A percentile compares a stretch with the other conserved stretches of the same genome.
Conservation (phyloP, 2,888 invertebrate species). For the Reticulitermes lucifugus region DNA sequence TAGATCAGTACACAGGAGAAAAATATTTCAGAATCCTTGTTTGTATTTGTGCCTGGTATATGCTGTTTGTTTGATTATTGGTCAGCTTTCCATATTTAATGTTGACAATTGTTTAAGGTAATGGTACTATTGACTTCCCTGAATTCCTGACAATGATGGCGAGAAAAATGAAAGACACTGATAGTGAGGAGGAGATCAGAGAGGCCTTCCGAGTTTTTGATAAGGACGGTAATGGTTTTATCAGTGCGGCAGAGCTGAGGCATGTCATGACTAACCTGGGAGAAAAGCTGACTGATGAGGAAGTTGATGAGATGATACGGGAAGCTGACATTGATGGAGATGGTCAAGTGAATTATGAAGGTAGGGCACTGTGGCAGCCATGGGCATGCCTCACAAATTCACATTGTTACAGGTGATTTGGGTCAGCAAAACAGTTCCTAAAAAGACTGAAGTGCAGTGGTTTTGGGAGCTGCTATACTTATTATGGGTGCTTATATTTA, state of each 20-base stretch:
- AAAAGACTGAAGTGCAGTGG: conserved; percentile 23
- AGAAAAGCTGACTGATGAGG: conserved; percentile 98
- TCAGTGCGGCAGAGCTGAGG: conserved; percentile 97
- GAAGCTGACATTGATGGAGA: conserved; percentile 99
- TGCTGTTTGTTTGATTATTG: neutral
- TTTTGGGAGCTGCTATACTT: conserved; percentile 30
- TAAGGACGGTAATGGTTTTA: conserved; percentile 99
- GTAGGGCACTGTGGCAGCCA: conserved; percentile 64
- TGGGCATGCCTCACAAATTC: conserved; percentile 32
- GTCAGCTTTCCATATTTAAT: conserved; percentile 22
- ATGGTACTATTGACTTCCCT: conserved; percentile 99
- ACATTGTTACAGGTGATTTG: neutral
- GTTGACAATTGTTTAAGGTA: conserved; percentile 72
- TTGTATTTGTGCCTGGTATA: neutral
- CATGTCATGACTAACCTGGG: conserved; percentile 99
- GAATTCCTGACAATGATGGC: conserved; percentile 99
- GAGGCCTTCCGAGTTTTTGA: conserved; percentile 99
- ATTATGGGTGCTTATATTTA: neutral
- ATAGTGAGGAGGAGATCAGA: conserved; percentile 98
- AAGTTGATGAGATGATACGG: conserved; percentile 99
- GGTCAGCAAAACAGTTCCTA: conserved; percentile 9
- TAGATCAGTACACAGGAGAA: too few species aligned
- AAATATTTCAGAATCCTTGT: too few species aligned
- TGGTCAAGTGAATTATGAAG: conserved; percentile 98
- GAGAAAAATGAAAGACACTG: conserved; percentile 99